Base-by-base conservation (phyloP, 2,113 vertebrate genomes). In the Gymnorhina tibicen region DNA sequence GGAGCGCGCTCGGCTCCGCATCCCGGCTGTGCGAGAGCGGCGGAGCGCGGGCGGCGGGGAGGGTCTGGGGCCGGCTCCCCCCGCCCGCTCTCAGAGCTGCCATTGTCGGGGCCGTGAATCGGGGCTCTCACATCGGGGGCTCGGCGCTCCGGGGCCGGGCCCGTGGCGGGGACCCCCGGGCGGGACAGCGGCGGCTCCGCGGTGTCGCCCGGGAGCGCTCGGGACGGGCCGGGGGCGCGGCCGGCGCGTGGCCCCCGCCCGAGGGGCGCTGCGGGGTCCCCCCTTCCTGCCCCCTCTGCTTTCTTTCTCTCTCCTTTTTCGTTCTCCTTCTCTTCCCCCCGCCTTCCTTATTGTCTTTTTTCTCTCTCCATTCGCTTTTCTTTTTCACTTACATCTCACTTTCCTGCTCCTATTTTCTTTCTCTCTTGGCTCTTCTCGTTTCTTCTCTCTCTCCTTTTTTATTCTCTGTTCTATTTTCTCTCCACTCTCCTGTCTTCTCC, bases 161-260 rank as follows among this genome's bases (percentile, higher is more conserved):
- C 77, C 94, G 97, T 93, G 97, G 80, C 95, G n/a, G 90, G 88
- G 94, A 84, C 91, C 92, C 87, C 68, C 89, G 68, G 91, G 60
- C 87, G 97, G 98, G 97, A 94, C 96, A 87, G 97, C 95, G 91
- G 95, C 50, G 98, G 98, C 98, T 98, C 98, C 98, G 67, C 35
- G 58, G 13, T 3, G 66, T 7, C 41, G 7, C 53, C 53, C 26
- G 22, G 37, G n/a, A 66, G 62, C 41, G 78, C 53, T 49, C 27
- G 59, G 76, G 32, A 7, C 18, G 26, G 75, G 35, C 67, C 49
- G 28, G 42, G 73, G 77, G 76, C 39, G 39, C 39, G 39, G 39
- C 39, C 39, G 39, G 9, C 55, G 59, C 46, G 15, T 15, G 50
- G 39, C 5, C 35, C 59, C 26, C 30, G 37, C 37, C 68, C 68